These are phyloP conservation scores for Bombus superbus DNA, from an alignment of 1,140 invertebrate genomes.

Conservation along the genomic window DNA sequence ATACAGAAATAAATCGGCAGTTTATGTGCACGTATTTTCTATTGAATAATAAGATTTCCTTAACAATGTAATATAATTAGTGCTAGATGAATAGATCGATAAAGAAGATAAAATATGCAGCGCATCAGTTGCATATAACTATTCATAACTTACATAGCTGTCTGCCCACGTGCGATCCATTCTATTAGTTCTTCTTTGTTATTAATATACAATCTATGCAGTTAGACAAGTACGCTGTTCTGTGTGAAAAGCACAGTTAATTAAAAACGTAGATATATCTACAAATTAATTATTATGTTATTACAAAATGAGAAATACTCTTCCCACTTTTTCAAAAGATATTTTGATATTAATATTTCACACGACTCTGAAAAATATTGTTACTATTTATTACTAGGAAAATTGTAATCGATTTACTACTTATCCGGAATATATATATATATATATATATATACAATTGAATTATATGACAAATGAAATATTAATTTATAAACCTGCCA, in stretches of 20 bases:
- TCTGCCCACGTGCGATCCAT: conserved; percentile 49
- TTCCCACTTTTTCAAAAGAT: background rate
- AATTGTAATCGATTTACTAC: background rate
- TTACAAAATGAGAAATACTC: background rate
- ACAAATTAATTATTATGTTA: background rate
- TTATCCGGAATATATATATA: background rate
- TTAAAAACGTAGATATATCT: background rate
- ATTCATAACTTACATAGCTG: conserved; percentile 56
- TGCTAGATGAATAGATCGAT: background rate
- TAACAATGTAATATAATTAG: background rate
- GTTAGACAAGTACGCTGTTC: conserved; percentile 20
- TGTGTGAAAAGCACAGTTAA: background rate
- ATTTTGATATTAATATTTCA: background rate
- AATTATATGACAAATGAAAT: background rate
- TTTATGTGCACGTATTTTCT: background rate
- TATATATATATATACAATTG: background rate
- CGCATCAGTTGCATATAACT: conserved; percentile 40
- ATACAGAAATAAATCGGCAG: background rate
- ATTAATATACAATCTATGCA: conserved; percentile 23
- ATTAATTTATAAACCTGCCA: background rate
- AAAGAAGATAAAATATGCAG: conserved; percentile 24
- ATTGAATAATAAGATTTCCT: background rate
- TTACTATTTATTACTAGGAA: background rate
- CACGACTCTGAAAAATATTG: background rate
- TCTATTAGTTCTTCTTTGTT: conserved; percentile 42